phyloP scores from a whole-genome alignment of 1,140 invertebrate species.

The Aethina tumida region DNA sequence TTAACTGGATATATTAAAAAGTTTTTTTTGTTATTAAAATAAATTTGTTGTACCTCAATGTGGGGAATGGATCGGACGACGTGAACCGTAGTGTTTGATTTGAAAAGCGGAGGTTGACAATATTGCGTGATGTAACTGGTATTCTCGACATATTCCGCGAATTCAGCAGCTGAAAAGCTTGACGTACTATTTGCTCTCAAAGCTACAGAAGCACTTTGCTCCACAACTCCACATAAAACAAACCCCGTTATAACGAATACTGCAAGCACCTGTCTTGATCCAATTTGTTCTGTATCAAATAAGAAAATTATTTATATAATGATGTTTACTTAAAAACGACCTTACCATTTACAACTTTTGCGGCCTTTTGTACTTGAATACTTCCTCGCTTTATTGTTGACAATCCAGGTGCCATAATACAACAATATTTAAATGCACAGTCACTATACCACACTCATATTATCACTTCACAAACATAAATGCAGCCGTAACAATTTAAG shows the following conservation, averaged over 20 bases:
- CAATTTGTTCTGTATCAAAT: slow-evolving; percentile 38
- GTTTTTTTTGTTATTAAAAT: too few species aligned
- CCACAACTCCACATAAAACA: slow-evolving; percentile 44
- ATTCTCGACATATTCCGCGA: slow-evolving; percentile 38
- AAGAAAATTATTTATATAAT: slow-evolving; percentile 5
- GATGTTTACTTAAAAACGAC: slow-evolving; percentile 4
- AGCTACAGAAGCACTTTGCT: slow-evolving; percentile 45
- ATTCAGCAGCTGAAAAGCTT: slow-evolving; percentile 32
- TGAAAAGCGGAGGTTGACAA: slow-evolving; percentile 27
- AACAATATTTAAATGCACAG: too few species aligned
- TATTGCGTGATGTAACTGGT: slow-evolving; percentile 36
- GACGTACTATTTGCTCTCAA: slow-evolving; percentile 39
- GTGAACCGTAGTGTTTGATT: slow-evolving; percentile 21
- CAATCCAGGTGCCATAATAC: slow-evolving; percentile 15
- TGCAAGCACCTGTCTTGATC: slow-evolving; percentile 42
- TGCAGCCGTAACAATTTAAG: slow-evolving; percentile 8
- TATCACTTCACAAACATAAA: too few species aligned
- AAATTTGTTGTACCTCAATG: slow-evolving; percentile 33
- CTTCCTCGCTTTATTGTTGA: slow-evolving; percentile 42
- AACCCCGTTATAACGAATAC: slow-evolving; percentile 44
- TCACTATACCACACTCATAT: too few species aligned
- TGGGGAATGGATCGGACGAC: slow-evolving; percentile 33
- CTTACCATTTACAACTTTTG: slow-evolving; percentile 46
- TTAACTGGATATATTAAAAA: too few species aligned
- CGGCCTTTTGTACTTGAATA: slow-evolving; percentile 44